Conservation (phyloP, 2,113 vertebrate species). For the Upupa epops region DNA sequence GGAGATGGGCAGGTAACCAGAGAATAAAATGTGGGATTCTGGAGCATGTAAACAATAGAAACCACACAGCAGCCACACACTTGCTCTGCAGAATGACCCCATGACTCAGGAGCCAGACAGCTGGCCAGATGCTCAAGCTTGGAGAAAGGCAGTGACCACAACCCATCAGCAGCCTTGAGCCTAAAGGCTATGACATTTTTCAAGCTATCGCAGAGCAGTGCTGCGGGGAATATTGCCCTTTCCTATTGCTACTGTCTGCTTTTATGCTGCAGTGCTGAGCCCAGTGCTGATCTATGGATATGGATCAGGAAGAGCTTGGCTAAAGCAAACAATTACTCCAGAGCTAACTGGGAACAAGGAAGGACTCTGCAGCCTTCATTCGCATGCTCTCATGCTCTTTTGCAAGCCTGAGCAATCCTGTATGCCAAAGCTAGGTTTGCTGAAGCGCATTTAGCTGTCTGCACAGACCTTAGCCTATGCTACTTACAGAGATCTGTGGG, state of each 20-base stretch:
- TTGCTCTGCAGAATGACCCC: neutral
- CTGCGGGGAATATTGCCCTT: neutral
- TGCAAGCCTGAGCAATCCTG: constrained; percentile 18
- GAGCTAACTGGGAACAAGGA: constrained; percentile 34
- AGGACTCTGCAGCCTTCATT: neutral
- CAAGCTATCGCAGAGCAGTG: neutral
- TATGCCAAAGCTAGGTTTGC: neutral
- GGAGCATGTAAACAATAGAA: neutral
- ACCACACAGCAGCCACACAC: neutral
- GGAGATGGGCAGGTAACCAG: neutral
- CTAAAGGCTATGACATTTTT: neutral
- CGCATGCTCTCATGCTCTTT: neutral
- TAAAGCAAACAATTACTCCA: neutral
- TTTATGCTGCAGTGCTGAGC: neutral
- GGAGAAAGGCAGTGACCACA: neutral
- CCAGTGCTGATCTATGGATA: neutral
- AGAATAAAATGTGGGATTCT: neutral
- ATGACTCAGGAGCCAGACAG: neutral
- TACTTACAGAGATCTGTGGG: neutral
- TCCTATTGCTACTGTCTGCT: neutral
- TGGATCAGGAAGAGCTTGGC: constrained; percentile 18
- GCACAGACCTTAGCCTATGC: neutral
- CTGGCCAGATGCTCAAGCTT: constrained; percentile 2
- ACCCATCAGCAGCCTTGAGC: neutral
- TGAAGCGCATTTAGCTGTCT: neutral